Base-by-base conservation (phyloP, 2,113 vertebrate genomes). In the Dascyllus trimaculatus region DNA sequence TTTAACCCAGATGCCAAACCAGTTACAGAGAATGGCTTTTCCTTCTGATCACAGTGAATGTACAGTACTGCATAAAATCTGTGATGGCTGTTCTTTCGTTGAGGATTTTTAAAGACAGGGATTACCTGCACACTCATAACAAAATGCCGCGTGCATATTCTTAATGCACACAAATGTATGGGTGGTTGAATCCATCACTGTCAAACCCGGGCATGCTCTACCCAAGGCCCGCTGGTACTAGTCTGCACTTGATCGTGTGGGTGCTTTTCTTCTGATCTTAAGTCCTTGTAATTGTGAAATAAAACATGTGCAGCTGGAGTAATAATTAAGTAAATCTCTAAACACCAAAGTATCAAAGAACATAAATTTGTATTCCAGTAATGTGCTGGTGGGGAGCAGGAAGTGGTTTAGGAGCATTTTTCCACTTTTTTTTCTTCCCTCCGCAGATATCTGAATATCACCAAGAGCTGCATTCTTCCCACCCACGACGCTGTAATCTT, bases 111-210 rank as follows among this genome's bases (percentile, higher is more conserved):
- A 65, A 75, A 72, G 43, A 67, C 67, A 65, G 32, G 72, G 79
- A 84, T 82, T 85, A 78, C 26, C n/a, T 26, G 9, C 22, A 21
- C 22, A 43, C 53, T 60, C 21, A 45, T 29, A 29, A 52, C 35
- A 51, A 65, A 68, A 54, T 13, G 8, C 29, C 75, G 71, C 45
- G 58, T 71, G 68, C 32, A 54, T 71, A 25, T 80, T 67, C 85
- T 76, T 14, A 71, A 78, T 71, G 85, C 70, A 79, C 71, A 86
- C 76, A 89, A 46, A 76, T 19, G 46, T 69, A 72, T 48, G 75
- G 61, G 79, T 84, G 86, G 79, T 5, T 69, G 64, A 64, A 87
- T 84, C 70, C 67, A 69, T 78, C 85, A 80, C 43, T 88, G 85
- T 88, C 81, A 48, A 69, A 63, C 45, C 56, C 54, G 51, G 71